These are phyloP conservation scores for Actinemys pallida DNA, from an alignment of 2,113 vertebrate genomes.

Conservation along the genomic window DNA sequence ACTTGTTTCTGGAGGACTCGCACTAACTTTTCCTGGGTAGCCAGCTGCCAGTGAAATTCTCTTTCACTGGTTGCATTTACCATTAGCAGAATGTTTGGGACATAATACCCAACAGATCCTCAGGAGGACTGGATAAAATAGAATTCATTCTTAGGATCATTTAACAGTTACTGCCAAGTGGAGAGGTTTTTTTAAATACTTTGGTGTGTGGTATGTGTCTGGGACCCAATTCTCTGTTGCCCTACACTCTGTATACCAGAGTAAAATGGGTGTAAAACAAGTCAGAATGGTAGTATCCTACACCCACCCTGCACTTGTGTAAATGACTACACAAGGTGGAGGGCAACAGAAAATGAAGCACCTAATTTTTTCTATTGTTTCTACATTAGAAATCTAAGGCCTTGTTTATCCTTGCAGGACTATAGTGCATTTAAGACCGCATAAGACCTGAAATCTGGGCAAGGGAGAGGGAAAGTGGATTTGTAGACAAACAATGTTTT, in stretches of 20 bases:
- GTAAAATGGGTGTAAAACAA: neutral
- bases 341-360: neutral
- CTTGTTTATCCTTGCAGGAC: neutral
- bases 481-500: neutral
- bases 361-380: rapidly evolving
- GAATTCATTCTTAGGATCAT: neutral
- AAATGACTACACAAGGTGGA: neutral
- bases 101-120: neutral
- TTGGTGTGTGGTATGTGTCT: neutral
- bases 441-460: rapidly evolving
- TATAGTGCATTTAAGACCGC: neutral
- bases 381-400: neutral
- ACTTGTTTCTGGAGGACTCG: too few relatives aligned
- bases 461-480: neutral
- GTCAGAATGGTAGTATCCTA: neutral
- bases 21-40: neutral
- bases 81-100: rapidly evolving
- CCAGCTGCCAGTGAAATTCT: neutral
- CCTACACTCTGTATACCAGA: neutral
- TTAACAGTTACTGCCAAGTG: neutral
- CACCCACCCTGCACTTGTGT: neutral
- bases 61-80: neutral
- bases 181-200: neutral
- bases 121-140: neutral
- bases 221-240: neutral